phyloP scores from a whole-genome alignment of 2,113 vertebrate species.

The Cyphomyrus plagiostoma region DNA sequence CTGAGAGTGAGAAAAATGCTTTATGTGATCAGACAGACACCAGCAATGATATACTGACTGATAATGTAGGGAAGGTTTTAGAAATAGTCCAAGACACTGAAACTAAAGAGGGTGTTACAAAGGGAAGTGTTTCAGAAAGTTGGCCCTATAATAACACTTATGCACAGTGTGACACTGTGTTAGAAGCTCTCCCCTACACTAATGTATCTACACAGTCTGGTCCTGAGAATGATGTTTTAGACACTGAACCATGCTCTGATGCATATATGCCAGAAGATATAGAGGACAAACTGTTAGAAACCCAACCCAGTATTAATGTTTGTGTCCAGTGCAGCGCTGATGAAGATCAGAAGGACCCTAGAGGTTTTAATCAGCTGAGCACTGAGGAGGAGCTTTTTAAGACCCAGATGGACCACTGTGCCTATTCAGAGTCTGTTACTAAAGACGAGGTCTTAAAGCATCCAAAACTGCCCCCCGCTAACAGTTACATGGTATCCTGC shows the following conservation, averaged over 20 bases:
- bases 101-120: background rate
- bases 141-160: background rate
- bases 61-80: background rate
- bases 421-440: background rate
- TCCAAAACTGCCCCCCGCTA: background rate
- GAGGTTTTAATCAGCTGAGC: background rate
- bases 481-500: background rate
- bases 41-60: background rate
- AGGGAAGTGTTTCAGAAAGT: background rate
- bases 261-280: background rate
- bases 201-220: background rate
- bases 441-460: background rate
- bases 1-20: background rate
- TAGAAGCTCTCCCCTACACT: background rate
- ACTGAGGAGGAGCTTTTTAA: background rate
- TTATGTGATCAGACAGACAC: background rate
- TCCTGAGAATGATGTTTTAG: background rate
- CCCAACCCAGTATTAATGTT: background rate
- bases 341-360: background rate
- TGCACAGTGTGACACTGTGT: background rate
- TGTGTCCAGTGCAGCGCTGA: background rate
- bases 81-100: background rate
- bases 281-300: background rate
- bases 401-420: background rate
- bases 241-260: background rate